Conservation (phyloP, 2,797 vertebrate genomes). For the Simalia tracyae region DNA sequence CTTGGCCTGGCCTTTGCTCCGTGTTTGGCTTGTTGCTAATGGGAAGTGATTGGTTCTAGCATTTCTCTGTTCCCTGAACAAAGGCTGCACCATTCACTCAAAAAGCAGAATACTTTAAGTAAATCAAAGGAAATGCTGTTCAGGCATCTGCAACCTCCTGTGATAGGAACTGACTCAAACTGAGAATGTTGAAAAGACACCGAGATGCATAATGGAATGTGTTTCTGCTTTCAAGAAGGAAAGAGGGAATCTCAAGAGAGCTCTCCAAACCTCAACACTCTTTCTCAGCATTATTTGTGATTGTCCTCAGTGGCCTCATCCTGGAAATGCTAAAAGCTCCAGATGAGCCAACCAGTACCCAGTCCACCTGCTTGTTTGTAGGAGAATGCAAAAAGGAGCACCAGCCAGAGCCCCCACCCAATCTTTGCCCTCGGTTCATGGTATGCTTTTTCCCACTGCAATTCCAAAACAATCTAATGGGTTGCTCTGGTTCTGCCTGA, state of each 20-base stretch:
- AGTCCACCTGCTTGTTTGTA: neutral
- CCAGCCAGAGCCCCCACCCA: neutral
- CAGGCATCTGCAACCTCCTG: neutral
- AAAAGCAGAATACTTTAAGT: neutral
- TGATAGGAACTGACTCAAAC: neutral
- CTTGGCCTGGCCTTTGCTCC: conserved; percentile 10
- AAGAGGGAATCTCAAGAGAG: neutral
- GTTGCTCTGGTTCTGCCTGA: neutral
- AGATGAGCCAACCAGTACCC: neutral
- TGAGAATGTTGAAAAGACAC: neutral
- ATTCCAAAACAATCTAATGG: neutral
- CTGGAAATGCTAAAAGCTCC: neutral
- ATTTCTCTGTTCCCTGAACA: neutral
- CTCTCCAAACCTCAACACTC: neutral
- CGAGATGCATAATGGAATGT: neutral
- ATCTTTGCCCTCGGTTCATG: neutral
- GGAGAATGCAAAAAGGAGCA: neutral
- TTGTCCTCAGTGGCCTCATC: neutral
- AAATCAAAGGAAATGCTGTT: neutral
- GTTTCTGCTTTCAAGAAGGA: neutral
- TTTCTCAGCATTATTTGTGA: neutral
- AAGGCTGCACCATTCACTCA: neutral
- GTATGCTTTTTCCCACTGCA: neutral
- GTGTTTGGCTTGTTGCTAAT: conserved; percentile 6
- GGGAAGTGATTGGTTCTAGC: conserved; percentile 10